A percentile compares a stretch with the other conserved stretches of the same genome.
These are phyloP conservation scores for Styela clava DNA, from an alignment of 23 tunicate species.

Conservation along the genomic window DNA sequence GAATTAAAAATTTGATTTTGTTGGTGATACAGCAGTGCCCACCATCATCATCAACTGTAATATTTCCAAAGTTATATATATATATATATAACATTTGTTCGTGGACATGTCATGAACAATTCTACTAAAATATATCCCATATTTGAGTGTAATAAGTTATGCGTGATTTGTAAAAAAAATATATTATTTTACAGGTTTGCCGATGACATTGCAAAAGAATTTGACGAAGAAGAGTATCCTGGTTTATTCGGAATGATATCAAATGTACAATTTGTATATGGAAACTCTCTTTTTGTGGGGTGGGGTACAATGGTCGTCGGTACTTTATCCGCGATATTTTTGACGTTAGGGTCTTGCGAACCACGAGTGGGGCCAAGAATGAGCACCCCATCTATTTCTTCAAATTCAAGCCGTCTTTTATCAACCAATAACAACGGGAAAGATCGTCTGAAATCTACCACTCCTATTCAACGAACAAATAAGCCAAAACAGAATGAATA, in stretches of 20 bases:
- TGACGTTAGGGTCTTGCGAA: background rate
- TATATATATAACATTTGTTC: no score
- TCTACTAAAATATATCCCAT: no score
- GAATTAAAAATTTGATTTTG: no score
- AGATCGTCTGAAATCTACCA: background rate
- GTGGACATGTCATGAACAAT: no score
- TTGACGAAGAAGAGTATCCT: background rate
- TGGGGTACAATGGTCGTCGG: constrained; percentile 9
- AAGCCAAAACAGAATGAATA: constrained; percentile 13
- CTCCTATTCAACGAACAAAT: background rate
- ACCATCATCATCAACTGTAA: no score
- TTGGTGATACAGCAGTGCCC: no score
- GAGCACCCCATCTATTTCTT: background rate
- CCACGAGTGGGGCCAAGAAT: constrained; percentile 1
- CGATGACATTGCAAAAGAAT: constrained; percentile 3
- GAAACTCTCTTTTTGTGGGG: background rate
- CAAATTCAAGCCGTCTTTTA: background rate
- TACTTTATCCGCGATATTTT: background rate
- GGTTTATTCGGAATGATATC: background rate
- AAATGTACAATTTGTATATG: background rate
- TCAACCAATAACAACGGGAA: background rate
- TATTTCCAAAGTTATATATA: no score
- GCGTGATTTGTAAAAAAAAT: no score
- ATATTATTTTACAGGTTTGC: constrained; percentile 8
- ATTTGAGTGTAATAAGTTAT: no score